These are phyloP conservation scores for Kryphioiulus occultus DNA, from an alignment of 2,888 invertebrate species.

Conservation along the genomic window DNA sequence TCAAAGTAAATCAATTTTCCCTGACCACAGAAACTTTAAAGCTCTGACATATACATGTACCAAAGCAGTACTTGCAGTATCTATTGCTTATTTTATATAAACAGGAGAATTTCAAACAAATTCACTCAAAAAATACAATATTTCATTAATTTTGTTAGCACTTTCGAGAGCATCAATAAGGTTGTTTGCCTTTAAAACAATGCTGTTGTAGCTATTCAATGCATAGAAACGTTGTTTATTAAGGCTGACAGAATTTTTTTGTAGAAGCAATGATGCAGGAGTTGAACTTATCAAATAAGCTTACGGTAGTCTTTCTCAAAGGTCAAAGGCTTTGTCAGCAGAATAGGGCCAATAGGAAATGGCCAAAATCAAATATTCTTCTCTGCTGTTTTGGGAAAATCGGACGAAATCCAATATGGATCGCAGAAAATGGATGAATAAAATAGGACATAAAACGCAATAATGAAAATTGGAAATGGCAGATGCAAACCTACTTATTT, in stretches of 20 bases:
- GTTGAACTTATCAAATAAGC: conserved; percentile 1
- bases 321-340: conserved; percentile 8
- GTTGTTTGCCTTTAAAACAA: background rate
- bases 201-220: background rate
- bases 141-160: too few relatives aligned
- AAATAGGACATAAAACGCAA: conserved; percentile 4
- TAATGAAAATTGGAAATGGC: conserved; percentile 23
- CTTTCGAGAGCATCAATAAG: background rate
- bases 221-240: background rate
- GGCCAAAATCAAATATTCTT: conserved; percentile 6
- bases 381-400: background rate
- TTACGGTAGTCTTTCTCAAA: conserved; percentile 8
- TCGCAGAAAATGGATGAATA: background rate
- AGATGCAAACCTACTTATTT: conserved; percentile 17
- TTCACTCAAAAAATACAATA: too few relatives aligned
- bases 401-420: conserved; percentile 16
- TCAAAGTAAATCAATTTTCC: too few relatives aligned
- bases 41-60: too few relatives aligned
- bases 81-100: too few relatives aligned
- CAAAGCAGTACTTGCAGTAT: too few relatives aligned
- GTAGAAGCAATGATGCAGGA: background rate
- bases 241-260: background rate
- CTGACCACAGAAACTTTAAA: too few relatives aligned
- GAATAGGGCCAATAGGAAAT: background rate
- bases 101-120: too few relatives aligned